Base-by-base conservation (phyloP, 92 coral and sea anemone genomes). In the Phenganax marumi region DNA sequence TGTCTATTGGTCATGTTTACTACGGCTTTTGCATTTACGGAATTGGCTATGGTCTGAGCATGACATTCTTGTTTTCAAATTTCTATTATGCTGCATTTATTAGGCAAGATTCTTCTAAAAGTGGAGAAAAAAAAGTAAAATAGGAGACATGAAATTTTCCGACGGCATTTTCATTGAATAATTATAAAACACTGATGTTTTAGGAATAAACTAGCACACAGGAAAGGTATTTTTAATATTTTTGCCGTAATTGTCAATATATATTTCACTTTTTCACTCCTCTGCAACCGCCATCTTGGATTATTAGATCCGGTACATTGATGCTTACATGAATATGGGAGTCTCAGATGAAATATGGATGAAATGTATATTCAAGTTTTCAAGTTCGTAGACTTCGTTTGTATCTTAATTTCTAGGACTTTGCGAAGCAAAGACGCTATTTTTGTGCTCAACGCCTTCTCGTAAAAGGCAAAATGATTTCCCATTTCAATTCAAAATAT, bases 81-180 rank as follows among this genome's bases (percentile, higher is more conserved):
- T 94, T 94, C 51, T 94, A 94, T 64, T 94, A 89, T 52, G 80
- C 85, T 21, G 97, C 98, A 57, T 94, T 86, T 56, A 6, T 94
- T 13, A 76, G 87, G 78, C 87, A 86, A 68, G 87, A 79, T 50
- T 70, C 85, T 9, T 22, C 26, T 8, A 39, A 60, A n/a, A 88
- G 81, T 10, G 87, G 75, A 17, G 8, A 57, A 57, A 49, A 75
- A 68, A 16, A 50, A 66, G 24, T 50, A 22, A 54, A 17, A 19
- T 62, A 62, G 68, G 0, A 19, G 65, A 58, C 23, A 58, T 18
- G 12, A 62, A 18, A 16, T 33, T 33, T 33, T 33, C 63, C 22
- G 7, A 14, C 63, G 1, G 3, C 3, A 7, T 56, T 56, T 2
- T 14, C 7, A 56, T 56, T 14, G 22, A 56, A 14, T 56, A 56